phyloP scores from a whole-genome alignment of 2,797 vertebrate species.

The Amazona finschi region DNA sequence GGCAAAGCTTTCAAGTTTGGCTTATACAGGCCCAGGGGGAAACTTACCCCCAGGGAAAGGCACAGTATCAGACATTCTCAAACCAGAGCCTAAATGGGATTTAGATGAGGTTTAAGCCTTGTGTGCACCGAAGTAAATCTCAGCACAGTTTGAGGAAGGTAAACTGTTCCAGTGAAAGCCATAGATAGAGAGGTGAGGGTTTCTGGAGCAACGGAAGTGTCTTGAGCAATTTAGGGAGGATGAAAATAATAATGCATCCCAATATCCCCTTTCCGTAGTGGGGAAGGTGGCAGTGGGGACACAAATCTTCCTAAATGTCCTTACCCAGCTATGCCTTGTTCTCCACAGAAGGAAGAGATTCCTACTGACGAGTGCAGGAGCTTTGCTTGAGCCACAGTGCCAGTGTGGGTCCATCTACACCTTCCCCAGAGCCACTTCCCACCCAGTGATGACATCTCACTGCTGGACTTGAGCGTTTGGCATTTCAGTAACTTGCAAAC shows the following conservation, averaged over 20 bases:
- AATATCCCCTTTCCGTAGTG: not conserved
- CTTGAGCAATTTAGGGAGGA: not conserved
- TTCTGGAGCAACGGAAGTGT: not conserved
- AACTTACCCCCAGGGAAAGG: not conserved
- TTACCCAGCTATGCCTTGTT: not conserved
- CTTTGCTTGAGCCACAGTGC: not conserved
- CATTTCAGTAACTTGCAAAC: fast-evolving
- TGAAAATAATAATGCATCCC: not conserved
- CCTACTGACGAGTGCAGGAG: fast-evolving
- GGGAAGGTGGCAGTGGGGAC: not conserved
- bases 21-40: not conserved
- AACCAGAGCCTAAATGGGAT: not conserved
- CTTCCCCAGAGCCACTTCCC: not conserved
- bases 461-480: fast-evolving
- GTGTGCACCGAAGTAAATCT: not conserved
- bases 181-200: fast-evolving
- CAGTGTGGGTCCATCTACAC: not conserved
- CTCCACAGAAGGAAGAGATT: not conserved
- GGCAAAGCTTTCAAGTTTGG: not conserved
- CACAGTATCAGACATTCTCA: not conserved
- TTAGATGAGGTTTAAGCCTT: not conserved
- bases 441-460: fast-evolving
- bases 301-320: not conserved
- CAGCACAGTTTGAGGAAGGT: not conserved
- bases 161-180: not conserved